Base-by-base conservation (phyloP, 1,140 invertebrate species). In the Thaumatotibia leucotreta region DNA sequence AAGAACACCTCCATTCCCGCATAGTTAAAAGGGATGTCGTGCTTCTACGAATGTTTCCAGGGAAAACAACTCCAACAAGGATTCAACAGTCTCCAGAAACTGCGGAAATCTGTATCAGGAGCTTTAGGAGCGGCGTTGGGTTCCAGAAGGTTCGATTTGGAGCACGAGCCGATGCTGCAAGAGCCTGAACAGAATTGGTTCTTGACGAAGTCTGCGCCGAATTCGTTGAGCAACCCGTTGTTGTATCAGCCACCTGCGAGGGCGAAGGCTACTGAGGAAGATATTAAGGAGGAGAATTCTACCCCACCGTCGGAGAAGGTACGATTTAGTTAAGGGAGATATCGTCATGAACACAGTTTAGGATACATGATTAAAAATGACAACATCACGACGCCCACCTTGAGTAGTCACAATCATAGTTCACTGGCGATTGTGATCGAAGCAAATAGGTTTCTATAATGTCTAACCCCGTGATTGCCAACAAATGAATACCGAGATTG, bases 141-240 rank as follows among this genome's bases (percentile, higher is more conserved):
- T 31, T 86, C 91, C 10, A 89, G 88, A 69, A 86, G 80, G 58
- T 88, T 88, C 65, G 90, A 91, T 32, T 29, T 86, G 50, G 89
- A 91, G 67, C 79, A 89, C 17, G 88, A 92, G 58, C 87, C 88
- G 1, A 91, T 86, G 80, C 71, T 89, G 54, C 77, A 83, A 11
- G 85, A 90, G 65, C 88, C 69, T 8, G 93, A 95, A 72, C 93
- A 93, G 69, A 96, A 96, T 76, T 96, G 95, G 95, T 93, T 96
- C 63, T 81, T 97, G 14, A 96, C 95, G 61, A 93, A 95, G 69
- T 96, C 95, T 27, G 95, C 95, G 1, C 95, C 95, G 3, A 96
- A 95, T 82, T 96, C 95, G 0, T 79, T 96, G 61, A 95, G 94
- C 73, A 94, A 95, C 71, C 93, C 91, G n/a, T 68, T 92, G 35